Evolutionary conservation across 2,113 vertebrate genomes (phyloP).

Genomic region (Falcunculus frontatus): DNA sequence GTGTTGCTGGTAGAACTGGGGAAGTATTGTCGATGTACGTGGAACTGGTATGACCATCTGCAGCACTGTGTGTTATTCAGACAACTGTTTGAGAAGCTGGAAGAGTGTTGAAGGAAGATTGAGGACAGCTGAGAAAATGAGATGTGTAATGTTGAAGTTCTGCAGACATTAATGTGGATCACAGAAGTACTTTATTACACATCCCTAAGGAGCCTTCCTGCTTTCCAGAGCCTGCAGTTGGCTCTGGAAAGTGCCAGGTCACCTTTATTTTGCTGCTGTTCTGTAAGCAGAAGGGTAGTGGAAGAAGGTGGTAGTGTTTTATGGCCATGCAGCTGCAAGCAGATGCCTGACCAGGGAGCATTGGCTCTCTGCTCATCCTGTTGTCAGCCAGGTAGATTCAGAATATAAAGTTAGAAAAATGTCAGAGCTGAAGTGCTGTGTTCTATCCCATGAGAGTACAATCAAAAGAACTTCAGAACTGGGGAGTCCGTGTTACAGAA

Average conservation of each 20-base stretch:
- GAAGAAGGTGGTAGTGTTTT: not conserved
- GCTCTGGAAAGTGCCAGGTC: no score
- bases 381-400: not conserved
- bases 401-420: not conserved
- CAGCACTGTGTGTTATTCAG: not conserved
- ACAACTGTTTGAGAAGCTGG: not conserved
- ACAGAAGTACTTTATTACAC: not conserved
- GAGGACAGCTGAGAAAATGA: not conserved
- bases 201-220: not conserved
- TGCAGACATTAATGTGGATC: not conserved
- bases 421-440: not conserved
- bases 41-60: not conserved
- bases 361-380: not conserved
- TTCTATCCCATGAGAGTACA: not conserved
- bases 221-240: not conserved
- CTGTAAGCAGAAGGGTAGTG: not conserved
- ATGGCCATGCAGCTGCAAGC: not conserved
- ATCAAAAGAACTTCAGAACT: not conserved
- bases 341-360: not conserved
- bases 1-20: not conserved
- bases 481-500: not conserved
- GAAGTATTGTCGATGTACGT: not conserved
- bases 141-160: not conserved
- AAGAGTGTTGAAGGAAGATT: not conserved
- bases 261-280: not conserved